Evolutionary conservation across 2,888 invertebrate genomes (phyloP), one percentile per base, ranked within the genome.

Genomic region (Mythimna pallens): DNA sequence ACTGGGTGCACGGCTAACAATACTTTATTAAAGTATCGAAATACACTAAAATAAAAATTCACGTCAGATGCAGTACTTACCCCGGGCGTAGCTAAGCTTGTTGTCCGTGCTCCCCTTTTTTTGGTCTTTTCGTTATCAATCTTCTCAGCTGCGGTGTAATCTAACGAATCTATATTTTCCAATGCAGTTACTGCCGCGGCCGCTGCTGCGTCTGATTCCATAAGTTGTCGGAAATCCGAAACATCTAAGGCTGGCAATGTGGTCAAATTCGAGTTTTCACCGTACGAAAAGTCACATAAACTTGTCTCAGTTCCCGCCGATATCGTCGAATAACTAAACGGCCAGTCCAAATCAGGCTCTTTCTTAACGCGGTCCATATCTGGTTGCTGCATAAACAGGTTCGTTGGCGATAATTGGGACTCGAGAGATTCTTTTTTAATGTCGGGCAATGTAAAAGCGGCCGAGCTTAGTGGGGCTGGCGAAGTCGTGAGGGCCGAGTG

Each of bases 261-360:
- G 43, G 87, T 85, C 0, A 91, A 83, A 67, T 88, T 90, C 0
- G 93, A 81, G 36, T 90, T 92, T 71, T 95, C 95, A 1, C 93
- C 93, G 67, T 93, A 95, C 0, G 93, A 92, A 76, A 94, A 95
- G 76, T 95, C 94, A 65, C 91, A 92, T 4, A 94, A 75, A 67
- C 94, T 93, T 0, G 91, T 90, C 69, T 92, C 92, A 62, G 87
- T 92, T 6, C 87, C 87, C 1, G 87, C 22, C 25, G 58, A 68
- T 17, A 87, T 88, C 0, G 88, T 66, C 5, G 87, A 76, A 67
- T 90, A 94, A 74, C 47, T 74, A 36, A 91, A 73, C 22, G 89
- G 85, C 95, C 95, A 95, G 58, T 93, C 91, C 0, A 93, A 89
- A 43, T 91, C 91, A 0, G 92, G 73, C 54, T 94, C 94, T 0